Percentiles rank a stretch among this genome's conserved stretches.
phyloP scores from a whole-genome alignment of 2,888 invertebrate species.

The Cantharis flavilabris region DNA sequence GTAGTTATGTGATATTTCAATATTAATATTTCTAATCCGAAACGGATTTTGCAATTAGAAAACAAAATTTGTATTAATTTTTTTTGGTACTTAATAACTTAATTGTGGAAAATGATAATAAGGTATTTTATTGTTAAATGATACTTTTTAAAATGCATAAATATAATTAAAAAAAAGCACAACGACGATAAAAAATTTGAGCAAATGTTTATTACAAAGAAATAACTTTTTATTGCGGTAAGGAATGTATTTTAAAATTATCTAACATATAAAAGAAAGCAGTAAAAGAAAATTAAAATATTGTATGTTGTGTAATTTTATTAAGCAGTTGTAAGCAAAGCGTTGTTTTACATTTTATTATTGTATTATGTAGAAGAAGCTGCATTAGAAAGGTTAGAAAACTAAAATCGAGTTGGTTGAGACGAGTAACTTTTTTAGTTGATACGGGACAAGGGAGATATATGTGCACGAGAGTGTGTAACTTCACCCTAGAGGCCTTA shows the following conservation, averaged over 20 bases:
- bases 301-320: neutral
- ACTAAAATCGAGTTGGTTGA: constrained; percentile 33
- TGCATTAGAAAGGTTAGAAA: constrained; percentile 29
- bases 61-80: neutral
- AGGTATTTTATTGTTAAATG: neutral
- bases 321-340: neutral
- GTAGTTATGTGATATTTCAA: no score
- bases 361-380: constrained; percentile 5
- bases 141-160: neutral
- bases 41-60: neutral
- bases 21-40: no score
- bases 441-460: constrained; percentile 39
- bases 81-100: neutral
- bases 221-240: neutral
- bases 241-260: neutral
- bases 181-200: neutral
- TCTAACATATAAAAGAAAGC: neutral
- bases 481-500: constrained; percentile 46
- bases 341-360: neutral
- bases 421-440: constrained; percentile 33
- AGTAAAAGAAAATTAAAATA: neutral
- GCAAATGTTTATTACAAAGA: neutral
- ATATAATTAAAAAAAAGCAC: neutral
- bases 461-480: constrained; percentile 44
- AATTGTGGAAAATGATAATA: neutral